Evolutionary conservation across 2,888 invertebrate genomes (phyloP), one percentile per base, ranked within the genome.

Genomic region (Leptinotarsa juncta): DNA sequence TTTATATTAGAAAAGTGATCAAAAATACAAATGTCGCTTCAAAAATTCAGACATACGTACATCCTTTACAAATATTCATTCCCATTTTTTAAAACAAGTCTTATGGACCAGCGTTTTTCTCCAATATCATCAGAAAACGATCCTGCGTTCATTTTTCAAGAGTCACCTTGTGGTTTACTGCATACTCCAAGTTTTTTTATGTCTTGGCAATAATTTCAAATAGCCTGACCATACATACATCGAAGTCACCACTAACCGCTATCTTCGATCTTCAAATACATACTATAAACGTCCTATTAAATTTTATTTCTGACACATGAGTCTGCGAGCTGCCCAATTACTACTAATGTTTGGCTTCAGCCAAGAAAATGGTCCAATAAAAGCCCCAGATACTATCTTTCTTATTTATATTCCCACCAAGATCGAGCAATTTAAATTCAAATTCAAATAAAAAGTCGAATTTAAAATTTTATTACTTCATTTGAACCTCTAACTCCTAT

Each of bases 191-290:
- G 3, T 32, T 62, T n/a, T 32, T 62, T n/a, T 1, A n/a, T 32
- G n/a, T 0, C 32, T 18, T 42, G 1, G 10, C 26, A 42, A 42
- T 62, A n/a, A 62, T 62, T 32, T 62, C 15, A 42, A 62, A 62
- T 42, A 32, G 2, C 42, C 62, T 42, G 62, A n/a, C 62, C 62
- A 42, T 62, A 62, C 32, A 62, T 70, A 66, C 42, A 32, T 48
- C 18, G 65, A 65, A 69, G 73, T 73, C 65, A 74, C 70, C 68
- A 65, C 70, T 53, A 74, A 75, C 57, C 70, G 71, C 60, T 77
- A 77, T 77, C 77, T 70, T 65, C 55, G 60, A 77, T 77, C 77
- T 77, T 50, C 70, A 67, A 75, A 75, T 70, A 75, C 73, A 77
- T 75, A 73, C 75, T 50, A 75, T 74, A 78, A 74, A 74, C 71